Conservation (phyloP, 64 coral and sea anemone species). For the Dendrophyllia cribrosa region DNA sequence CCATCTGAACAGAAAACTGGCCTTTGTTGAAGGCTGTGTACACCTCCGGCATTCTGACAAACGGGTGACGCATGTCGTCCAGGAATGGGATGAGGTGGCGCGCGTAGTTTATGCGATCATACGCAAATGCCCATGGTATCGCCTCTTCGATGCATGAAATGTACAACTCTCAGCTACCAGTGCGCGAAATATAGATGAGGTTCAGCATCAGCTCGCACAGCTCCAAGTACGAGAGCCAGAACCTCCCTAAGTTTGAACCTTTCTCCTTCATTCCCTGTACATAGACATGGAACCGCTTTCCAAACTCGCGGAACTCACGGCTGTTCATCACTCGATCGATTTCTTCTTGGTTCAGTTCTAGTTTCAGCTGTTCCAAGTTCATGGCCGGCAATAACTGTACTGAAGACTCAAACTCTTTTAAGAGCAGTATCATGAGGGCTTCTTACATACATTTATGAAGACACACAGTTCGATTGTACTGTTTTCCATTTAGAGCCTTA, state of each 20-base stretch:
- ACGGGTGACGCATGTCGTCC: slow-evolving; percentile 44
- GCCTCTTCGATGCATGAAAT: slow-evolving; percentile 63
- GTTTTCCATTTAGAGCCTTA: no score
- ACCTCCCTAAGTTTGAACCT: no score
- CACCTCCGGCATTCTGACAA: slow-evolving; percentile 32
- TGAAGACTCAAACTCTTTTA: slow-evolving; percentile 50
- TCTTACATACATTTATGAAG: slow-evolving; percentile 14
- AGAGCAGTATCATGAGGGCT: slow-evolving; percentile 18
- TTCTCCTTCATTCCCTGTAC: no score
- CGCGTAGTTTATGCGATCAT: slow-evolving; percentile 45
- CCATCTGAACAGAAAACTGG: slow-evolving; percentile 39
- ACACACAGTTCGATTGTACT: no score
- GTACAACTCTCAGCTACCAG: slow-evolving; percentile 54
- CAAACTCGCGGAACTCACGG: neutral
- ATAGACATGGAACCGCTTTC: slow-evolving; percentile 14
- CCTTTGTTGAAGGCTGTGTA: slow-evolving; percentile 29
- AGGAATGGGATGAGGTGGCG: slow-evolving; percentile 53
- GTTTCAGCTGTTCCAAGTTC: no score
- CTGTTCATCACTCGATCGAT: slow-evolving; percentile 22
- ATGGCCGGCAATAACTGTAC: neutral
- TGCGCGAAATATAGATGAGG: no score
- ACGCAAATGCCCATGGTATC: slow-evolving; percentile 58
- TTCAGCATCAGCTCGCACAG: slow-evolving; percentile 56
- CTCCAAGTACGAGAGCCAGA: slow-evolving; percentile 45
- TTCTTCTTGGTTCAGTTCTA: slow-evolving; percentile 28